A percentile compares a stretch with the other conserved stretches of the same genome.
Conservation (phyloP, 2,797 vertebrate genomes). For the Emydoidea blandingii region DNA sequence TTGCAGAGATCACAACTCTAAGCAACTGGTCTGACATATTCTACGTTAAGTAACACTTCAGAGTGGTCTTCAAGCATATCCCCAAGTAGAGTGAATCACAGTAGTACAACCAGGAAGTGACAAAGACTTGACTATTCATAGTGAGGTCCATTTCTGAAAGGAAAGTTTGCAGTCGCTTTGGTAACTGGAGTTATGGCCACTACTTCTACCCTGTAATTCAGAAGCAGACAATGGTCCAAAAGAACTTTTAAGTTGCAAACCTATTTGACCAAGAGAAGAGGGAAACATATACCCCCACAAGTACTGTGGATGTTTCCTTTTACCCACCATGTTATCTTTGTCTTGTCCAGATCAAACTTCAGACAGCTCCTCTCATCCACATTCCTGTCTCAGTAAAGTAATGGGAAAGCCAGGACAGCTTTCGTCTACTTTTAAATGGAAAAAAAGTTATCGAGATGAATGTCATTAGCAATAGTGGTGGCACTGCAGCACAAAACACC, state of each 20-base stretch:
- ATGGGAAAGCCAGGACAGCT: not conserved
- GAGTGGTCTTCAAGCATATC: not conserved
- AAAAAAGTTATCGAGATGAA: conserved; percentile 53
- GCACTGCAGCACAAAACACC: not conserved
- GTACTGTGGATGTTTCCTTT: conserved; percentile 24
- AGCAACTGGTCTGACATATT: not conserved
- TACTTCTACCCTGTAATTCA: not conserved
- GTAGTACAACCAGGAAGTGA: not conserved
- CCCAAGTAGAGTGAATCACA: not conserved
- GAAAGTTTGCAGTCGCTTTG: not conserved
- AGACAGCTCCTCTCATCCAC: not conserved
- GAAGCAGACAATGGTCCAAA: conserved; percentile 25
- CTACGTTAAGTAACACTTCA: not conserved
- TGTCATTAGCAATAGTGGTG: conserved; percentile 12
- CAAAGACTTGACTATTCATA: not conserved
- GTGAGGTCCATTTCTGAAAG: not conserved
- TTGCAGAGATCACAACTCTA: rapidly evolving
- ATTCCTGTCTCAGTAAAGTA: conserved; percentile 5
- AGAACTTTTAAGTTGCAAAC: not conserved
- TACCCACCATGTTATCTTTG: not conserved
- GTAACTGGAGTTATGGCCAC: not conserved
- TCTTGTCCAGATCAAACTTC: not conserved
- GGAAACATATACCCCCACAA: not conserved
- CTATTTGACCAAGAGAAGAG: not conserved
- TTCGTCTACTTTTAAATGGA: not conserved